phyloP scores from a whole-genome alignment of 2,113 vertebrate genomes.

The Casuarius casuarius region DNA sequence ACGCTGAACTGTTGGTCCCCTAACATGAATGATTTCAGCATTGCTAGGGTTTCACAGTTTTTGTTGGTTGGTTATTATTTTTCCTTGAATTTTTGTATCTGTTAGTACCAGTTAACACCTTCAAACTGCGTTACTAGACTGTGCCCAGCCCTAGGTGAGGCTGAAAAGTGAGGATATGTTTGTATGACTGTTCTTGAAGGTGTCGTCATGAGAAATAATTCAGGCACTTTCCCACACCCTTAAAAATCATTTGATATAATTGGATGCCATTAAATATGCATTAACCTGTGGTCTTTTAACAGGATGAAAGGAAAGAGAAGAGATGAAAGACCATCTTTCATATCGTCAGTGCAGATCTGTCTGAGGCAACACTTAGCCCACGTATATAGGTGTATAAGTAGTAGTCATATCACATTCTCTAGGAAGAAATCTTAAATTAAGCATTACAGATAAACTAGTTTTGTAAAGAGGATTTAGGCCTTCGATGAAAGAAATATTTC shows the following conservation, averaged over 20 bases:
- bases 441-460: not conserved
- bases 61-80: not conserved
- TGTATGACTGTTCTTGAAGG: not conserved
- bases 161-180: not conserved
- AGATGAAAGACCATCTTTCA: not conserved
- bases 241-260: not conserved
- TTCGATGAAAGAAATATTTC: slow-evolving; percentile 4
- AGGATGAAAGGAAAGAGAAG: not conserved
- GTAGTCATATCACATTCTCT: not conserved
- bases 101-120: not conserved
- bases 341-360: not conserved
- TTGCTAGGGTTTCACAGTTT: not conserved
- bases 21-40: not conserved
- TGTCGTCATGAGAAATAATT: not conserved
- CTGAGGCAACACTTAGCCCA: not conserved
- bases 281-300: not conserved
- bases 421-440: not conserved
- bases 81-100: not conserved
- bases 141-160: not conserved
- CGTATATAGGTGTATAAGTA: not conserved
- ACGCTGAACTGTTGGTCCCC: not conserved
- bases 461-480: not conserved
- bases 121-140: not conserved
- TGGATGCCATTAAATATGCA: not conserved
- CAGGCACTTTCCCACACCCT: not conserved